Conservation (phyloP, 2,888 invertebrate genomes). For the Myopa testacea region DNA sequence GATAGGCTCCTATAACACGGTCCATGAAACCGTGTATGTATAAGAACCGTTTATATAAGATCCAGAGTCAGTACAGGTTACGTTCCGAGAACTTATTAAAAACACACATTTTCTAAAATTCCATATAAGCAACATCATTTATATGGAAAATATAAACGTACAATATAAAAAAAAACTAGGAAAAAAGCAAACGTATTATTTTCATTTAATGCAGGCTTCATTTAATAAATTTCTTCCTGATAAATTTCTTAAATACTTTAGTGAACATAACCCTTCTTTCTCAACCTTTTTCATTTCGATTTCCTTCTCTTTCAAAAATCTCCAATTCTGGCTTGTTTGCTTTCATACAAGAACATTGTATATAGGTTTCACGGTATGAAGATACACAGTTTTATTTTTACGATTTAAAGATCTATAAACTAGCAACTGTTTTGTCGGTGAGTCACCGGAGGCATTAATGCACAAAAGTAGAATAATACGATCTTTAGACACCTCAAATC, state of each 20-base stretch:
- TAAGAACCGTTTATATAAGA: too few relatives aligned
- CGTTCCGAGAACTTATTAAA: constrained; percentile 1
- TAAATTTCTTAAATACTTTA: too few relatives aligned
- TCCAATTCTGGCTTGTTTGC: background rate
- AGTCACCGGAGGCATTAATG: constrained; percentile 57
- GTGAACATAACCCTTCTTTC: too few relatives aligned
- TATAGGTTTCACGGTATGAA: background rate
- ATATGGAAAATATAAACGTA: background rate
- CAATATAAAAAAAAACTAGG: background rate
- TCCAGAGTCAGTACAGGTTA: background rate
- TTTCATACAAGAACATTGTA: background rate
- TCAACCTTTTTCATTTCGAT: background rate
- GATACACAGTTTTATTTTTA: background rate
- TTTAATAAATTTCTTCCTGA: background rate
- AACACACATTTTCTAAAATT: background rate
- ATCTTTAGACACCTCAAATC: constrained; percentile 42
- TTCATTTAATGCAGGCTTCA: background rate
- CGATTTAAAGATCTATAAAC: constrained; percentile 57
- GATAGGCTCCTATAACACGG: background rate
- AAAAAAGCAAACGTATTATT: background rate
- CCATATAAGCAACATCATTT: background rate
- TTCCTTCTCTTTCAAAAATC: too few relatives aligned
- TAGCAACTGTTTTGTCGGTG: constrained; percentile 56
- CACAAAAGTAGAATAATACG: constrained; percentile 45
- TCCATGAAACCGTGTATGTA: background rate